Base-by-base conservation (phyloP, 2,888 invertebrate genomes). In the Slavum lentiscoides region DNA sequence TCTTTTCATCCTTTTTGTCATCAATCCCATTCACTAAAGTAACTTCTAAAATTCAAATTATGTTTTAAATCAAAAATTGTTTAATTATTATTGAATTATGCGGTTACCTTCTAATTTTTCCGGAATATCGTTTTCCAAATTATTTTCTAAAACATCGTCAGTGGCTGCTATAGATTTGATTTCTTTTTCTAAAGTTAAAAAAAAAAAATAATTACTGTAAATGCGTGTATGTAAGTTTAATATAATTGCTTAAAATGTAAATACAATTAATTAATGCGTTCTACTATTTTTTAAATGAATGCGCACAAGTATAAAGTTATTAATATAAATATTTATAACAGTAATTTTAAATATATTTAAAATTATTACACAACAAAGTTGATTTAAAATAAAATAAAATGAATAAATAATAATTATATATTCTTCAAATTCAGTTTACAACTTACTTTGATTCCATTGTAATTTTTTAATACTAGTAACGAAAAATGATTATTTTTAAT, bases 1-100 rank as follows among this genome's bases (percentile, higher is more conserved):
- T 62, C n/a, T 76, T 76, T 3, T 58, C 37, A 39, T 68, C 62
- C 30, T 55, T 62, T 37, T 82, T 75, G 5, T 55, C 68, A 43
- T 74, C 64, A 15, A 69, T 23, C 7, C 39, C 53, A 66, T 77
- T 73, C 15, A 62, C 61, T 58, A 21, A 64, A 64, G 11, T 23
- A n/a, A 19, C 15, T 59, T 75, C 67, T 59, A 59, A 66, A 67
- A 75, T 59, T n/a, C 2, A 30, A 58, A 43, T 43, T 43, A 11
- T 17, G 39, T 49, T 0, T 49, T 17, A 17, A 37, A 64, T 0
- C 17, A 62, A 13, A 37, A 39, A 64, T 9, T 43, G 9, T 6
- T 7, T 66, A 30, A 30, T 30, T 39, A 55, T 21, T 37, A 74
- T 37, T 64, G 39, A 21, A 55, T 64, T 64, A 64, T 53, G n/a